Base-by-base conservation (phyloP, 2,113 vertebrate genomes). In the Chamaetylas fuelleborni region DNA sequence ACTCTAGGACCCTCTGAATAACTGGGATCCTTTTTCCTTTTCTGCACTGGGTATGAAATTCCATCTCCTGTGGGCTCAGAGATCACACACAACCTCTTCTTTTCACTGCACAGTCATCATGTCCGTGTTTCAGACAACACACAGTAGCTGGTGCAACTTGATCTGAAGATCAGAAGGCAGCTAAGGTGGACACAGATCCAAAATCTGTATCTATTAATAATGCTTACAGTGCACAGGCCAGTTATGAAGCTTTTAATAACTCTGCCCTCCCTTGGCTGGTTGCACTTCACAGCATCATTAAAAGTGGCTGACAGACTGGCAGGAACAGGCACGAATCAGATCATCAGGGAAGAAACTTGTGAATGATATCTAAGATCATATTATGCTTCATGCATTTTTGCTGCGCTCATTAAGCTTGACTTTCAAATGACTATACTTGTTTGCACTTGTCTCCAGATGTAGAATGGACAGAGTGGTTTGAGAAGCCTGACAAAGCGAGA, bases 391-490 rank as follows among this genome's bases (percentile, higher is more conserved):
- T 50, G 60, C 29, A 31, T 36, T 71, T 81, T 53, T 88, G 64
- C 66, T 50, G 23, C 11, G 1, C 42, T 47, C 56, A 58, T 90
- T 88, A 92, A 73, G 43, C 17, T 25, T 77, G 79, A 42, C 62
- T 86, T 78, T 88, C 40, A 50, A 95, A 26, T 50, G 9, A 56
- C 72, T 83, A 23, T 38, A 77, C 65, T 62, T 72, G 43, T 73
- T 73, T 94, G 70, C 66, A 53, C 92, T 91, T 93, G 88, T 87
- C 28, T 90, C 25, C 97, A 99, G 99, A 99, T 94, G 98, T 98
- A n/a, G 98, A 99, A 93, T 99, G 99, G 99, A 99, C 99, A 0
- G 98, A 99, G 23, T 99, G 99, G 99, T 99, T 99, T 70, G 92
- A 98, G 95, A 98, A 98, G 31, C 98, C 98, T 70, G 97, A 98